These are phyloP conservation scores for Nasonia oneida DNA, from an alignment of 2,888 invertebrate genomes.

Conservation along the genomic window DNA sequence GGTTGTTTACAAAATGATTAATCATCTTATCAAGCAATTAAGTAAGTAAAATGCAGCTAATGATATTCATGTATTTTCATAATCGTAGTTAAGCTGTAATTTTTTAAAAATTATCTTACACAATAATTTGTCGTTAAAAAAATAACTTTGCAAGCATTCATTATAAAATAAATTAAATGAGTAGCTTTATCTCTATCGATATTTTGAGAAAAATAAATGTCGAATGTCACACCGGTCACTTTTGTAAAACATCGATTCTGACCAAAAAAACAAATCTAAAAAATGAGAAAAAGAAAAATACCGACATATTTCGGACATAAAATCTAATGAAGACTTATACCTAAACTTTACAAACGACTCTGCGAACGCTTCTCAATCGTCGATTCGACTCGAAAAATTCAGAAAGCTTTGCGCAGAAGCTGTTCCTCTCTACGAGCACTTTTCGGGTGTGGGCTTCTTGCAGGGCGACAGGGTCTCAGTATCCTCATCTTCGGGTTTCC, in stretches of 20 bases:
- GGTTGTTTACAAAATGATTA: background rate
- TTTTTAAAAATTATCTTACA: conserved; percentile 32
- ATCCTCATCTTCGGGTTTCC: conserved; percentile 84
- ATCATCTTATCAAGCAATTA: background rate
- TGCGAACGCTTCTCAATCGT: conserved; percentile 21
- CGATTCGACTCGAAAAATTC: conserved; percentile 19
- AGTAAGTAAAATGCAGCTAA: conserved; percentile 9
- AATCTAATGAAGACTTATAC: conserved; percentile 43
- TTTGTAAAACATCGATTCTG: conserved; percentile 22
- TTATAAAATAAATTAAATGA: background rate
- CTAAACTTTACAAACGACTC: conserved; percentile 57
- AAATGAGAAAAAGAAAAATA: conserved; percentile 24
- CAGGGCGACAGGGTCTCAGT: conserved; percentile 80
- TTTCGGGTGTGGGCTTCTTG: conserved; percentile 82
- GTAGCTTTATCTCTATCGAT: background rate
- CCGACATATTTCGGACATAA: conserved; percentile 26
- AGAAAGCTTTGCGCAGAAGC: conserved; percentile 10
- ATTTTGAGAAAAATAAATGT: background rate
- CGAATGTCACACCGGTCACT: conserved; percentile 2
- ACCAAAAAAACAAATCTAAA: conserved; percentile 28
- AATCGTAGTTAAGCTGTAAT: conserved; percentile 10
- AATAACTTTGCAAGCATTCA: background rate
- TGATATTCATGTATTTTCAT: background rate
- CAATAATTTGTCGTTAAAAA: conserved; percentile 11
- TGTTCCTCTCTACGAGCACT: conserved; percentile 34